Percentiles rank a stretch among this genome's conserved stretches.
These are phyloP conservation scores for Drosophila pegasa DNA, from an alignment of 2,888 invertebrate species.

Conservation along the genomic window DNA sequence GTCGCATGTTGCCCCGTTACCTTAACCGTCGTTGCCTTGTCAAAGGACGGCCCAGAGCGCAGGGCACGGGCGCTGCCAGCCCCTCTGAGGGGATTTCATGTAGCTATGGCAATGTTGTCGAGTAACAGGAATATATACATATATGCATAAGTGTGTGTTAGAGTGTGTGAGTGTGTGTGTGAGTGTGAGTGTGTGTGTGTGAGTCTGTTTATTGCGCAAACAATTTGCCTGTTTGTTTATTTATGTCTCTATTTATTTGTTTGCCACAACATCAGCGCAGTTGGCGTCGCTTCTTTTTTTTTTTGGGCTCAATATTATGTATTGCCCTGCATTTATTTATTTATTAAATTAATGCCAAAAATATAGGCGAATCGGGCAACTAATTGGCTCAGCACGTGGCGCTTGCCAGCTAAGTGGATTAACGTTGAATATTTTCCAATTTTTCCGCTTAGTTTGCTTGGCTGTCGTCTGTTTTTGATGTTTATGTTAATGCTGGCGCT, in stretches of 20 bases:
- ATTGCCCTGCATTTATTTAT: slow-evolving; percentile 21
- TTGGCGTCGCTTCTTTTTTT: slow-evolving; percentile 19
- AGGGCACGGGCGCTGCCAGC: background rate
- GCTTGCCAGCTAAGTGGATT: slow-evolving; percentile 45
- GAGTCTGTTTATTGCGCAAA: slow-evolving; percentile 61
- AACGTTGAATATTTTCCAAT: slow-evolving; percentile 11
- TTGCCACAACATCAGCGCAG: slow-evolving; percentile 24
- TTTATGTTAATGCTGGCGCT: slow-evolving; percentile 41
- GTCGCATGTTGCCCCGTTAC: slow-evolving; percentile 21
- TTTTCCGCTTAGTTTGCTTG: background rate
- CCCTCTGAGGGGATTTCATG: slow-evolving; percentile 47
- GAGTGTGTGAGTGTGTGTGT: background rate
- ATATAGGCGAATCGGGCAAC: slow-evolving; percentile 12
- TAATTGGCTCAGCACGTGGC: slow-evolving; percentile 60
- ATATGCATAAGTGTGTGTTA: slow-evolving; percentile 1
- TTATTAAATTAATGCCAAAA: slow-evolving; percentile 53
- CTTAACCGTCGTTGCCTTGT: slow-evolving; percentile 21
- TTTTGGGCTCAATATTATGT: slow-evolving; percentile 7
- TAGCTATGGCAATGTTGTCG: slow-evolving; percentile 57
- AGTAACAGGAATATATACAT: slow-evolving; percentile 24
- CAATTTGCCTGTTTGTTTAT: slow-evolving; percentile 72
- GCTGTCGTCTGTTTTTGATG: slow-evolving; percentile 30
- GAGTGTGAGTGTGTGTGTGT: slow-evolving; percentile 29
- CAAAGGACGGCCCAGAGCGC: slow-evolving; percentile 29
- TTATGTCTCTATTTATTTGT: slow-evolving; percentile 55